phyloP scores from a whole-genome alignment of 2,888 invertebrate species.

The Eurytoma californica region DNA sequence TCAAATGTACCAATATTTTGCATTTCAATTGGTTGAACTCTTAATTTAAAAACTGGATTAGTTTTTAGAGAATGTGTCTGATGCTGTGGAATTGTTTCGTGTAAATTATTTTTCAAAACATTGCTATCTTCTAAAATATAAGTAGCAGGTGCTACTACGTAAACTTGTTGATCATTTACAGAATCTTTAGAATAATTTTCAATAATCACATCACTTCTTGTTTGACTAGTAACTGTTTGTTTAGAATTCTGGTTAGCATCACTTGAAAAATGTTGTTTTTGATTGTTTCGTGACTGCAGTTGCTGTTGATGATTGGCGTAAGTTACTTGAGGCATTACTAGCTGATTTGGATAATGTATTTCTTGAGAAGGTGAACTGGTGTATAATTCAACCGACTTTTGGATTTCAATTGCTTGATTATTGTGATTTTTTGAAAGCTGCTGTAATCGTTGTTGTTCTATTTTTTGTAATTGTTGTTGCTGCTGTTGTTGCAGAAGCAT shows the following conservation, averaged over 20 bases:
- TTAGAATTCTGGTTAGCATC: slow-evolving; percentile 32
- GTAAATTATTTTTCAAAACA: slow-evolving; percentile 30
- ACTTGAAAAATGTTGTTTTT: slow-evolving; percentile 34
- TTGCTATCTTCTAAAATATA: slow-evolving; percentile 45
- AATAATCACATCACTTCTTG: slow-evolving; percentile 11
- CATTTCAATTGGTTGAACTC: slow-evolving; percentile 5
- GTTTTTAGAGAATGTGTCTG: not conserved
- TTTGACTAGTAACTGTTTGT: not conserved
- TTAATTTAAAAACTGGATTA: not conserved
- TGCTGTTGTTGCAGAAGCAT: slow-evolving; percentile 37
- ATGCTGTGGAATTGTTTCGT: slow-evolving; percentile 32
- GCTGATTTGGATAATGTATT: slow-evolving; percentile 68
- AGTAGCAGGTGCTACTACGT: slow-evolving; percentile 52
- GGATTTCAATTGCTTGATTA: slow-evolving; percentile 66
- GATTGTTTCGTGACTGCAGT: slow-evolving; percentile 31
- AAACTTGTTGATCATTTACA: slow-evolving; percentile 30
- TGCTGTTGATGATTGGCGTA: slow-evolving; percentile 59
- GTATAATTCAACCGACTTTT: slow-evolving; percentile 71
- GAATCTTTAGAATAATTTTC: slow-evolving; percentile 22
- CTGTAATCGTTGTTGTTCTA: slow-evolving; percentile 31
- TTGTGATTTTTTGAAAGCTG: not conserved
- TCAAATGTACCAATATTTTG: not conserved
- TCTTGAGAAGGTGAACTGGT: slow-evolving; percentile 70
- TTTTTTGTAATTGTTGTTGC: slow-evolving; percentile 9
- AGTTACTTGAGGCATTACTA: slow-evolving; percentile 59